A percentile compares a stretch with the other conserved stretches of the same genome.
phyloP scores from a whole-genome alignment of 2,797 vertebrate species.

The Simalia tracyae region DNA sequence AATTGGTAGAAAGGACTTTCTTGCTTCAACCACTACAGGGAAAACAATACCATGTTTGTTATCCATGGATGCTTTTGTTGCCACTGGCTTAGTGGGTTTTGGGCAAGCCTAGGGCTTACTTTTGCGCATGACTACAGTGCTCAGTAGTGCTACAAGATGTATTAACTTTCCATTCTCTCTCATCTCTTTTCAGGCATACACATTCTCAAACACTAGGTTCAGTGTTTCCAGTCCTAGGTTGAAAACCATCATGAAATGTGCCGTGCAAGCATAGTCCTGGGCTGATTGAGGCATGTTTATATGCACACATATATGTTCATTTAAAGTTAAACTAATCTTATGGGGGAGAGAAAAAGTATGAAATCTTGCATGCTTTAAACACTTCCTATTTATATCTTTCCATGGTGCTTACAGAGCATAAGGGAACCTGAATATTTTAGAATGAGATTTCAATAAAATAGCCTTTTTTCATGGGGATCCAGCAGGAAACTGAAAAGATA shows the following conservation, averaged over 20 bases:
- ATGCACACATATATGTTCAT: conserved; percentile 32
- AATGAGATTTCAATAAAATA: conserved; percentile 36
- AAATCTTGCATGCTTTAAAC: conserved; percentile 47
- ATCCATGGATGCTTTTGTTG: conserved; percentile 68
- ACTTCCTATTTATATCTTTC: conserved; percentile 36
- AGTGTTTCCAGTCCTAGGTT: conserved; percentile 41
- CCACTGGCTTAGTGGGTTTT: conserved; percentile 64
- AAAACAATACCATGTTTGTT: conserved; percentile 62
- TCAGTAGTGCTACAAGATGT: conserved; percentile 65
- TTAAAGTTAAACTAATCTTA: conserved; percentile 29
- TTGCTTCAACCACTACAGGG: conserved; percentile 64
- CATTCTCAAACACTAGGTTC: conserved; percentile 46
- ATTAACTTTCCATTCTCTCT: conserved; percentile 64
- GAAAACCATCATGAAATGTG: conserved; percentile 45
- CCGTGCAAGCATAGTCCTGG: conserved; percentile 30
- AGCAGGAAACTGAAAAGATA: conserved; percentile 56
- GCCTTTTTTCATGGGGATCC: conserved; percentile 4
- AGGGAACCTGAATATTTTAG: conserved; percentile 42
- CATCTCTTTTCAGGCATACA: conserved; percentile 47
- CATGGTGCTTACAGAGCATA: conserved; percentile 46
- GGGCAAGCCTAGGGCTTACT: conserved; percentile 57
- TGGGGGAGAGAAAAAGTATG: conserved; percentile 42
- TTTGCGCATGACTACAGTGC: conserved; percentile 61
- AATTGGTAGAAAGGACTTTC: conserved; percentile 65
- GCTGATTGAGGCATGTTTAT: conserved; percentile 52